These are phyloP conservation scores for Perca flavescens DNA, from an alignment of 2,113 vertebrate genomes.

Conservation along the genomic window DNA sequence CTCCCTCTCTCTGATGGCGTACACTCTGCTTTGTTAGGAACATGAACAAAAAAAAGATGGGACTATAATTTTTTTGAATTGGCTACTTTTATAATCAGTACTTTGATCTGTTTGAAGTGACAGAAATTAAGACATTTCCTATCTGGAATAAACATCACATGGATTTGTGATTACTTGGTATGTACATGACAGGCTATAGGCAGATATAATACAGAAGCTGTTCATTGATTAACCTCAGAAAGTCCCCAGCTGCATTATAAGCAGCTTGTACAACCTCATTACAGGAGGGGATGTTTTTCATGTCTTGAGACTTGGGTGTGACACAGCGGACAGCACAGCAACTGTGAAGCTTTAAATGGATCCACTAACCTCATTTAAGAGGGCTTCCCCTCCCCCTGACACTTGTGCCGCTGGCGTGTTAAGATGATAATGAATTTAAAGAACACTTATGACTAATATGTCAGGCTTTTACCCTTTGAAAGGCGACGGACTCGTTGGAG, in stretches of 20 bases:
- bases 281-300: slow-evolving; percentile 72
- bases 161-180: slow-evolving; percentile 8
- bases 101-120: background rate
- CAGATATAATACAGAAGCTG: slow-evolving; percentile 55
- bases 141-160: slow-evolving; percentile 35
- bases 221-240: slow-evolving; percentile 74
- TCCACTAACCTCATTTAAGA: slow-evolving; percentile 85
- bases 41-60: background rate
- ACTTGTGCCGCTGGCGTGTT: slow-evolving; percentile 83
- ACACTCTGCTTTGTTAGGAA: background rate
- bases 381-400: slow-evolving; percentile 80
- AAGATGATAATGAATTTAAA: slow-evolving; percentile 90
- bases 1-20: slow-evolving; percentile 5
- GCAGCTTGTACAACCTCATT: slow-evolving; percentile 75
- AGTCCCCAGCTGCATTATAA: slow-evolving; percentile 69
- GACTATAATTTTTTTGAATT: background rate
- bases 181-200: slow-evolving; percentile 18
- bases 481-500: slow-evolving; percentile 85
- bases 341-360: slow-evolving; percentile 85
- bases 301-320: slow-evolving; percentile 78
- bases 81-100: background rate
- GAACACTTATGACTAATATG: slow-evolving; percentile 89
- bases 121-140: slow-evolving; percentile 13
- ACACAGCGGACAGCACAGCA: slow-evolving; percentile 80
- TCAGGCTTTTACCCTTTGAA: slow-evolving; percentile 88